Conservation (phyloP, 2,888 invertebrate species). For the Ptilodon capucinus region DNA sequence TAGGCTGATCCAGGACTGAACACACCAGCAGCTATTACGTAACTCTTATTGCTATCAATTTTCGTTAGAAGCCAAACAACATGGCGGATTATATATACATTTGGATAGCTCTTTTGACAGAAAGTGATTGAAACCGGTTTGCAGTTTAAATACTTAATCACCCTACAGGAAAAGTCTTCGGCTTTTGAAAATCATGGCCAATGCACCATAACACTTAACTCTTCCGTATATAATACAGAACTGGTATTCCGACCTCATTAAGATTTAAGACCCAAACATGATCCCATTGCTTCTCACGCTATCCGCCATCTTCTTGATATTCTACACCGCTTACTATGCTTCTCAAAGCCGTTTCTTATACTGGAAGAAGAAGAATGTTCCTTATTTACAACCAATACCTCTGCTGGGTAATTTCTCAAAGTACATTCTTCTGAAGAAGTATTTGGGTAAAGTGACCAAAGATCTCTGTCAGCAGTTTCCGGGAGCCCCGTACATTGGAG, state of each 20-base stretch:
- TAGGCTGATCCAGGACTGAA: too few species aligned
- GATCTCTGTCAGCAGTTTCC: slow-evolving; percentile 51
- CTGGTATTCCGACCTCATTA: neutral
- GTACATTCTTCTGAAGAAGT: slow-evolving; percentile 44
- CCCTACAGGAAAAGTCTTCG: neutral
- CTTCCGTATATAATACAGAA: neutral
- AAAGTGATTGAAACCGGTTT: too few species aligned
- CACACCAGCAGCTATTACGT: too few species aligned
- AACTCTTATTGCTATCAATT: too few species aligned
- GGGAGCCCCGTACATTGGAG: slow-evolving; percentile 52
- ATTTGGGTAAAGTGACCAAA: slow-evolving; percentile 30
- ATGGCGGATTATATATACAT: too few species aligned
- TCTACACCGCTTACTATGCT: slow-evolving; percentile 24
- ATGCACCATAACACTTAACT: neutral
- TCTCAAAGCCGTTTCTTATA: slow-evolving; percentile 42
- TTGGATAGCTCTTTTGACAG: too few species aligned
- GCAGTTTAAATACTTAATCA: neutral
- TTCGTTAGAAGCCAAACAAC: too few species aligned
- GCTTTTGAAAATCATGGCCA: neutral
- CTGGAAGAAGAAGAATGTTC: slow-evolving; percentile 54
- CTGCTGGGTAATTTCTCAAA: slow-evolving; percentile 57
- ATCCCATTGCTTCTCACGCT: slow-evolving; percentile 5
- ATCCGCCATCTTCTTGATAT: neutral
- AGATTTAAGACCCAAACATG: slow-evolving; percentile 10
- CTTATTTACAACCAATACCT: slow-evolving; percentile 37